A percentile compares a stretch with the other conserved stretches of the same genome.
phyloP scores from a whole-genome alignment of 2,888 invertebrate genomes.

The Tuta absoluta region DNA sequence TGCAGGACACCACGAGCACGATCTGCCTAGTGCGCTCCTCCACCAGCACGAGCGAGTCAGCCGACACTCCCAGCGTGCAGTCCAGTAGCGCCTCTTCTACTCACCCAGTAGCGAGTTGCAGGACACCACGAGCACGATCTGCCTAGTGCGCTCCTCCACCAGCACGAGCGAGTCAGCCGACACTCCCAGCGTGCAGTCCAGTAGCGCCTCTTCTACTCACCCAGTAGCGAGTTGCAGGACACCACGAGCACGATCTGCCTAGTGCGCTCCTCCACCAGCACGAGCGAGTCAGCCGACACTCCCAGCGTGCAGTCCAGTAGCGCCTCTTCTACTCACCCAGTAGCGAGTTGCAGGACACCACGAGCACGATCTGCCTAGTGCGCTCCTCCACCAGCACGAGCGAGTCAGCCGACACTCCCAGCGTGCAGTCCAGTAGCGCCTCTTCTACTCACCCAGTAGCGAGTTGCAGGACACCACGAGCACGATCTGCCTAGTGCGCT shows the following conservation, averaged over 20 bases:
- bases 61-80: slow-evolving; percentile 92
- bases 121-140: slow-evolving; percentile 92
- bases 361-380: slow-evolving; percentile 91
- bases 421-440: slow-evolving; percentile 87
- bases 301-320: slow-evolving; percentile 90
- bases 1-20: slow-evolving; percentile 92
- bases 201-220: too few species aligned
- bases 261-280: slow-evolving; percentile 91
- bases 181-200: slow-evolving; percentile 92
- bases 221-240: too few species aligned
- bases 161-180: slow-evolving; percentile 93
- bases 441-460: too few species aligned
- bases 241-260: slow-evolving; percentile 92
- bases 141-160: slow-evolving; percentile 90
- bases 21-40: slow-evolving; percentile 91
- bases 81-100: slow-evolving; percentile 86
- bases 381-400: slow-evolving; percentile 92
- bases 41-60: slow-evolving; percentile 92
- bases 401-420: slow-evolving; percentile 93
- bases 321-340: too few species aligned
- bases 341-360: slow-evolving; percentile 92
- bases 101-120: too few species aligned
- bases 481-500: slow-evolving; percentile 89
- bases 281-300: slow-evolving; percentile 92
- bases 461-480: slow-evolving; percentile 93